Evolutionary conservation across 1,140 invertebrate species (phyloP).

Genomic region (Temnothorax nylanderi): DNA sequence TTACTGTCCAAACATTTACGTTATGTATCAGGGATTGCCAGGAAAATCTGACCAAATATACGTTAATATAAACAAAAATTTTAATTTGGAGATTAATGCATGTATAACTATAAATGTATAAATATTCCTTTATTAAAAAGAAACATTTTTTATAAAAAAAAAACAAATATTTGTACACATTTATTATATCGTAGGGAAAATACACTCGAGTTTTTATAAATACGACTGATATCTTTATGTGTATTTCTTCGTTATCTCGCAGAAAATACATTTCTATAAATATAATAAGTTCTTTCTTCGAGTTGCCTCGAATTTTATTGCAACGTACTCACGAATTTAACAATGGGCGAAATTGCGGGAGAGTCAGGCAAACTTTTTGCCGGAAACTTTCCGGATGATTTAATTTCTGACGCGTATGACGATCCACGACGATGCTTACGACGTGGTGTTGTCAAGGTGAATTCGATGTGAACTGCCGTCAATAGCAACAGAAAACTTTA

Average conservation of each 20-base stretch:
- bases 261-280: not conserved
- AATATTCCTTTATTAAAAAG: not conserved
- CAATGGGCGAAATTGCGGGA: not conserved
- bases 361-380: not conserved
- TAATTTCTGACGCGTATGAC: constrained; percentile 30
- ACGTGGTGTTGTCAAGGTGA: constrained; percentile 18
- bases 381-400: constrained; percentile 24
- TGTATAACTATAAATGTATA: not conserved
- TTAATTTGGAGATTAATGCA: not conserved
- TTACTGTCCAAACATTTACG: not conserved
- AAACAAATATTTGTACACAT: not conserved
- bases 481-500: constrained; percentile 28
- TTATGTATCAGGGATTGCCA: not conserved
- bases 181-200: not conserved
- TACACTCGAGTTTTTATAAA: not conserved
- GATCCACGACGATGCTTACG: constrained; percentile 11
- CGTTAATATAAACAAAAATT: constrained; percentile 21
- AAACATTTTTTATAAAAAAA: not conserved
- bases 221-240: not conserved
- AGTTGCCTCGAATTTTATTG: not conserved
- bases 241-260: not conserved
- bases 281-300: constrained; percentile 10
- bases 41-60: not conserved
- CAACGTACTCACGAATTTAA: constrained; percentile 12
- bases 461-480: constrained; percentile 2